Base-by-base conservation (phyloP, 2,797 vertebrate species). In the Atherinosoma microstoma region DNA sequence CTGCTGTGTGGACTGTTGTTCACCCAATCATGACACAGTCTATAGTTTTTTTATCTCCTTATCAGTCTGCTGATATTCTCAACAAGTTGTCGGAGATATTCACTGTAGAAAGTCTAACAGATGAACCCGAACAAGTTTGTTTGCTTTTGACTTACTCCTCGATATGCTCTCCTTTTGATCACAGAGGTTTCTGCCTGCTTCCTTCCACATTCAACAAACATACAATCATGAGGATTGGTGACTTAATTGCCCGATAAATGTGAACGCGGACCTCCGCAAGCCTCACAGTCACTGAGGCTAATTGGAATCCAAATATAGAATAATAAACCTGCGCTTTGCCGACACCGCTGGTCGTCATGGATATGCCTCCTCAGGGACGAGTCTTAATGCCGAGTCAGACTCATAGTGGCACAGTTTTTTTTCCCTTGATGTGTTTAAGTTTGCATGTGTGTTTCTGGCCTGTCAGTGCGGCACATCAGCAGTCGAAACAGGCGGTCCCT, bases 391-490 rank as follows among this genome's bases (percentile, higher is more conserved):
- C 38, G 64, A 86, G 82, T 89, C 84, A 82, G 73, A 72, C 59
- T 89, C 79, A 58, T 66, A 65, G 84, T 32, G 0, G 35, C 6
- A 73, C 72, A 58, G 72, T 45, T 38, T 58, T 62, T 78, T 64
- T 45, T 47, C 18, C 36, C 64, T 76, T 58, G n/a, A 58, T 75
- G 82, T 76, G 71, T 90, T 78, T 88, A 82, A 80, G 79, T 90
- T 84, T 90, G 86, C 72, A 61, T 81, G 87, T 85, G 87, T 89
- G 85, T 88, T 87, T 82, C 83, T 85, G 87, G 89, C 86, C 91
- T 94, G 93, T 93, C 89, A 87, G 91, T 87, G 87, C 73, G 27
- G 84, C 91, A 78, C 92, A 94, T 93, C 86, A 91, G 76, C 90
- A 84, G 89, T 90, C 83, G 91, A 92, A 90, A 88, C 84, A 81